These are phyloP conservation scores for Enteromius fasciolatus DNA, from an alignment of 2,797 vertebrate species.

Conservation along the genomic window DNA sequence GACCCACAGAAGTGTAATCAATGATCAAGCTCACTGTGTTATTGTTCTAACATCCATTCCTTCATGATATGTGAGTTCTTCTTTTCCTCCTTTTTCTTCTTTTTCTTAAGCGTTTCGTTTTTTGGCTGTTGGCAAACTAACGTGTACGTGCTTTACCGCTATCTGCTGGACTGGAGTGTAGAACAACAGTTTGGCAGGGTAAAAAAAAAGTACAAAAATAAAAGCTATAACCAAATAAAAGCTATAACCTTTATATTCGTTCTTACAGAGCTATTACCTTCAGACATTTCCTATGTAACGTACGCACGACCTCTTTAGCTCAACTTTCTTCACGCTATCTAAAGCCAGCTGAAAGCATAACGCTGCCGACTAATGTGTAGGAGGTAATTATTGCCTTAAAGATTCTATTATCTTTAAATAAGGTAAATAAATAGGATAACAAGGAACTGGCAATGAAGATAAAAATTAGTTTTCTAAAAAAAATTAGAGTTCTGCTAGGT, in stretches of 20 bases:
- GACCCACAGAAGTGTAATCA: background rate
- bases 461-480: too few species aligned
- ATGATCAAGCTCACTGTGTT: background rate
- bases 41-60: background rate
- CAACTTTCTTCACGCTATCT: background rate
- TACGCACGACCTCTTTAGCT: background rate
- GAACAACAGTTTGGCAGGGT: background rate
- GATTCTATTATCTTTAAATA: background rate
- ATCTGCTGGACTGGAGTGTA: background rate
- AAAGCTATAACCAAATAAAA: background rate
- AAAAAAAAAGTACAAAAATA: background rate
- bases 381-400: background rate
- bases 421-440: background rate
- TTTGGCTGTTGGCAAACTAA: background rate
- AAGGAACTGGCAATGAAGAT: background rate
- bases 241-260: background rate
- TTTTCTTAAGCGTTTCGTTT: background rate
- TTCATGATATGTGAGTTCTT: background rate
- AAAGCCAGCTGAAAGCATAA: background rate
- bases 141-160: background rate
- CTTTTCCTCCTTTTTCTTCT: too few species aligned
- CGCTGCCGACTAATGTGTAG: slow-evolving; percentile 25
- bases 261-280: background rate
- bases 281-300: background rate
- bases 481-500: background rate